A percentile compares a stretch with the other conserved stretches of the same genome.
These are phyloP conservation scores for Saturnia pavonia DNA, from an alignment of 2,888 invertebrate species.

Conservation along the genomic window DNA sequence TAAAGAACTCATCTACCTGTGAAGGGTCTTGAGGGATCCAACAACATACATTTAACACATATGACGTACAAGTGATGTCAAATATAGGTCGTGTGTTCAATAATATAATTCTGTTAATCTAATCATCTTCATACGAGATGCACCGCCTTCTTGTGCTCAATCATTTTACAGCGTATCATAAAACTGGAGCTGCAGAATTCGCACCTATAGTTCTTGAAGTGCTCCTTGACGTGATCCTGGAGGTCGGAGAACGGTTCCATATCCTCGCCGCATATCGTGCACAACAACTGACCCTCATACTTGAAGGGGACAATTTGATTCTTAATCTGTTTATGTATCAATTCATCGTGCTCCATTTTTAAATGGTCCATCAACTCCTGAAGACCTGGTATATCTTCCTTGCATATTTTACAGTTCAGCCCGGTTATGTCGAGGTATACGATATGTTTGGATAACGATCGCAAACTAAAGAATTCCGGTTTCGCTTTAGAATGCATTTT, in stretches of 20 bases:
- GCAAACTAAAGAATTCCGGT: slow-evolving; percentile 50
- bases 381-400: slow-evolving; percentile 39
- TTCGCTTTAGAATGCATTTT: slow-evolving; percentile 42
- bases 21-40: too few relatives aligned
- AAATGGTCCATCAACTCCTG: slow-evolving; percentile 57
- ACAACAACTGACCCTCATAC: slow-evolving; percentile 37
- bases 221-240: slow-evolving; percentile 63
- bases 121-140: slow-evolving; percentile 42
- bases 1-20: too few relatives aligned
- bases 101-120: too few relatives aligned
- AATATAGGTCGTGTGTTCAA: too few relatives aligned
- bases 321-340: slow-evolving; percentile 57
- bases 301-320: slow-evolving; percentile 59
- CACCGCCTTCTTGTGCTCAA: slow-evolving; percentile 52
- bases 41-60: too few relatives aligned
- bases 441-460: slow-evolving; percentile 51
- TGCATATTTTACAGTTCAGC: slow-evolving; percentile 54
- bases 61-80: too few relatives aligned
- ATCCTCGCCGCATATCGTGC: slow-evolving; percentile 42
- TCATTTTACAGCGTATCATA: slow-evolving; percentile 48
- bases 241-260: slow-evolving; percentile 47
- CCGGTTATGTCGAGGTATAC: slow-evolving; percentile 60
- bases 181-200: slow-evolving; percentile 57
- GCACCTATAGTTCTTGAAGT: slow-evolving; percentile 64
- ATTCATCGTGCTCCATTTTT: slow-evolving; percentile 46